Conservation (phyloP, 2,888 invertebrate genomes). For the Apotomis betuletana region DNA sequence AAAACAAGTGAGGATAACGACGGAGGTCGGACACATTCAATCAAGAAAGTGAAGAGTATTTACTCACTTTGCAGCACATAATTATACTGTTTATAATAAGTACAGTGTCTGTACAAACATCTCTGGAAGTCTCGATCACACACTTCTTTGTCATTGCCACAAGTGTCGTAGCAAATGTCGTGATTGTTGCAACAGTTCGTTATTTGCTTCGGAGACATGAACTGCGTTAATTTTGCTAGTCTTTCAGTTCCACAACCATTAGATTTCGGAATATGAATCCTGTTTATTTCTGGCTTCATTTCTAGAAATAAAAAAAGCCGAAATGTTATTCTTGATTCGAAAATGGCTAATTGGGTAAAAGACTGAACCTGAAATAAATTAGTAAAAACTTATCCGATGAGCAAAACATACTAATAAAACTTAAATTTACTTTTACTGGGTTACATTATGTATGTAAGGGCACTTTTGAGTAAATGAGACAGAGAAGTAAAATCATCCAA, state of each 20-base stretch:
- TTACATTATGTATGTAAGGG: too few relatives aligned
- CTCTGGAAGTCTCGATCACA: background rate
- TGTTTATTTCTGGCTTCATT: background rate
- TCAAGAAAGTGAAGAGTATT: too few relatives aligned
- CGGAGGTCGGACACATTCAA: too few relatives aligned
- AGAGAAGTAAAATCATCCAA: too few relatives aligned
- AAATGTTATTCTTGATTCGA: too few relatives aligned
- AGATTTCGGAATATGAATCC: background rate
- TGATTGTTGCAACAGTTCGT: conserved; percentile 3
- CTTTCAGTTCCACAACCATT: background rate
- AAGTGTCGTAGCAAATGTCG: conserved; percentile 13
- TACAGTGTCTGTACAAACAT: background rate
- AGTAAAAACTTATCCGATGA: too few relatives aligned
- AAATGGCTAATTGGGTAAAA: too few relatives aligned
- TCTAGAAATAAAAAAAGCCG: background rate
- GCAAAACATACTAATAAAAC: too few relatives aligned
- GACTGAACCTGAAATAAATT: too few relatives aligned
- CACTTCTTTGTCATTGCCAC: background rate
- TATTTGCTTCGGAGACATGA: background rate
- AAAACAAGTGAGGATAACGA: too few relatives aligned
- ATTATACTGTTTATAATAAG: background rate
- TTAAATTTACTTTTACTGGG: too few relatives aligned
- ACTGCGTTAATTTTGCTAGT: background rate
- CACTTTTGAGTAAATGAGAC: too few relatives aligned
- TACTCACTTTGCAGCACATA: background rate